Base-by-base conservation (phyloP, 1,140 invertebrate genomes). In the Aphidius ervi region DNA sequence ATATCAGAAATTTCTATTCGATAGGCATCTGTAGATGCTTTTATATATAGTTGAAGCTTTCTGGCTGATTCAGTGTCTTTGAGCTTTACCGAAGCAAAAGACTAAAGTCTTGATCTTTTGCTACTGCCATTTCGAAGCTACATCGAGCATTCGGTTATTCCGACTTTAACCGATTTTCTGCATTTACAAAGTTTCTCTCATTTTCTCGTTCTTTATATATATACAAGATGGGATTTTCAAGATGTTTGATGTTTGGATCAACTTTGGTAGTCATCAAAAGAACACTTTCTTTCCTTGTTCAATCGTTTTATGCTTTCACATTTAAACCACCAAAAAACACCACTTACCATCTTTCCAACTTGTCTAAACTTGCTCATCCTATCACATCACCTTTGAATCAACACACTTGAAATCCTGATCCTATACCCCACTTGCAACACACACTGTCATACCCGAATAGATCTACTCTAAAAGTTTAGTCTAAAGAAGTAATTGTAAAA, bases 191-290 rank as follows among this genome's bases (percentile, higher is more conserved):
- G 42, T 42, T 61, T 61, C 50, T n/a, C 52, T 42, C 41, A 31
- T 31, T 31, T 31, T 31, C 2, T 31, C 4, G 2, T 31, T 31
- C 23, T 31, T 31, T 2, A 31, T 31, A 31, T 31, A 31, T 31
- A 31, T 31, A 31, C 20, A 10, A 54, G 52, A 55, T 55, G 45
- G 50, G 59, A 41, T 61, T 61, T 55, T 55, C 52, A 42, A 41
- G 16, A 55, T 61, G 41, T 61, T 61, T 61, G 59, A 61, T 54
- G 59, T 61, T 46, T 40, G 37, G 59, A 61, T 55, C 52, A 61
- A 55, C 53, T 61, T 47, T 20, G 49, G 16, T 61, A 61, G 16
- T 61, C 31, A 55, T 61, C 59, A 55, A 60, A 59, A 59, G 49
- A 39, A 7, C 43, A 16, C 16, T 37, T 10, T 46, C 55, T 31